These are phyloP conservation scores for Trichoplax adhaerens DNA, from an alignment of 37 sponge, comb jelly and placozoan genomes.

Conservation along the genomic window DNA sequence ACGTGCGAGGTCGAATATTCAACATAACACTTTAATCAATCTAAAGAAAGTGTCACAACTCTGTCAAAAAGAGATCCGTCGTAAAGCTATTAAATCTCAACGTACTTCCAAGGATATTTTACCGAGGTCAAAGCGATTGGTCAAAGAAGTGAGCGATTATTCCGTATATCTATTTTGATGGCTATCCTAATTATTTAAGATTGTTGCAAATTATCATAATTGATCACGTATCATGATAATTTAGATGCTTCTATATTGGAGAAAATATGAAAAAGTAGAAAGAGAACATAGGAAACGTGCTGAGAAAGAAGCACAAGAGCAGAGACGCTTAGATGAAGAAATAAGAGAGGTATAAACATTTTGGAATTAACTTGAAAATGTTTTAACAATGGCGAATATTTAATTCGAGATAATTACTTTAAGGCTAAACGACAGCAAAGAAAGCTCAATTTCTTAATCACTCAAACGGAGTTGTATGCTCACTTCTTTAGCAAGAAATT, in stretches of 20 bases:
- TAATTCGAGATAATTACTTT: not conserved
- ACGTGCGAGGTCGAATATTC: no score
- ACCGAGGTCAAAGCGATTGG: conserved; percentile 41
- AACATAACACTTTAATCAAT: no score
- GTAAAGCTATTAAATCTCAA: conserved; percentile 31
- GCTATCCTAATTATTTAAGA: not conserved
- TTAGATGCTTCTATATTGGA: conserved; percentile 60
- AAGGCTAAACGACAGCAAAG: conserved; percentile 75
- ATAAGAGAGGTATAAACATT: conserved; percentile 44
- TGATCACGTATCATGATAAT: not conserved
- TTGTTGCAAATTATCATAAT: not conserved
- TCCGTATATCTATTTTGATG: not conserved
- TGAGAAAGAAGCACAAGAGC: conserved; percentile 82
- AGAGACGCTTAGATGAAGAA: conserved; percentile 58
- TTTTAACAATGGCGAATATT: not conserved
- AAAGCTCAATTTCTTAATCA: conserved; percentile 88
- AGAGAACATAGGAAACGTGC: conserved; percentile 67
- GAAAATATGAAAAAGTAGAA: conserved; percentile 72
- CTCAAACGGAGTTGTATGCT: conserved; percentile 93
- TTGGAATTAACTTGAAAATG: not conserved
- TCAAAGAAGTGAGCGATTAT: conserved; percentile 36
- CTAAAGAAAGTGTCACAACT: conserved; percentile 3
- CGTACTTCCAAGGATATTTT: conserved; percentile 39
- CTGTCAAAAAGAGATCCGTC: conserved; percentile 65
- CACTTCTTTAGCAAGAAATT: conserved; percentile 89